A percentile compares a stretch with the other conserved stretches of the same genome.
These are phyloP conservation scores for Penaeus vannamei DNA, from an alignment of 1,140 invertebrate genomes.

Conservation along the genomic window DNA sequence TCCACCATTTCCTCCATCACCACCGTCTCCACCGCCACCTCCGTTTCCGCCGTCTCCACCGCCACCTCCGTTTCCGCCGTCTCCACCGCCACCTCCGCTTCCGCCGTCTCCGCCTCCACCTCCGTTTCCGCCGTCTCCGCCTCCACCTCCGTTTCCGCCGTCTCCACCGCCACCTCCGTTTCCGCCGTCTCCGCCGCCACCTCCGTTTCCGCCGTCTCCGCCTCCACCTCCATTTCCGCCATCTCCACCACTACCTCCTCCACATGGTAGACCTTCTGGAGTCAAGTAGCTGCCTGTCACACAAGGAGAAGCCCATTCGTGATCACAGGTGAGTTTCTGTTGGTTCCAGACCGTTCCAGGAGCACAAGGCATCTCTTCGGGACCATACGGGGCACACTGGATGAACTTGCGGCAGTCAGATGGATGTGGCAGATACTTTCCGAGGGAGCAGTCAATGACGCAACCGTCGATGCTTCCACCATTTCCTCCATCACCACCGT, in stretches of 20 bases:
- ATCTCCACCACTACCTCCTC: neutral
- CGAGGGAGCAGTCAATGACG: constrained; percentile 43
- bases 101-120: too few species aligned
- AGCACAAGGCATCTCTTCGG: constrained; percentile 40
- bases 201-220: too few species aligned
- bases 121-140: too few species aligned
- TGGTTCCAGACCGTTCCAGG: constrained; percentile 6
- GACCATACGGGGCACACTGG: constrained; percentile 56
- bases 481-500: constrained; percentile 28
- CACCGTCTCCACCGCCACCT: too few species aligned
- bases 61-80: too few species aligned
- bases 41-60: too few species aligned
- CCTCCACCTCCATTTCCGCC: too few species aligned
- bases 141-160: too few species aligned
- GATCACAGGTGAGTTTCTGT: neutral
- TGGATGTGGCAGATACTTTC: constrained; percentile 53
- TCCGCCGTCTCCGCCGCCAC: too few species aligned
- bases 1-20: too few species aligned
- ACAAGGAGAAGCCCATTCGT: neutral
- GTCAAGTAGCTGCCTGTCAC: neutral
- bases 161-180: too few species aligned
- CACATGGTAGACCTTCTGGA: constrained; percentile 25
- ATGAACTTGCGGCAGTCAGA: constrained; percentile 59
- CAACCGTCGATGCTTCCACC: constrained; percentile 49
- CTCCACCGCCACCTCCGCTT: too few species aligned